A percentile compares a stretch with the other conserved stretches of the same genome.
Evolutionary conservation across 1,140 invertebrate species (phyloP).

Genomic region (Cyclargus thomasi): DNA sequence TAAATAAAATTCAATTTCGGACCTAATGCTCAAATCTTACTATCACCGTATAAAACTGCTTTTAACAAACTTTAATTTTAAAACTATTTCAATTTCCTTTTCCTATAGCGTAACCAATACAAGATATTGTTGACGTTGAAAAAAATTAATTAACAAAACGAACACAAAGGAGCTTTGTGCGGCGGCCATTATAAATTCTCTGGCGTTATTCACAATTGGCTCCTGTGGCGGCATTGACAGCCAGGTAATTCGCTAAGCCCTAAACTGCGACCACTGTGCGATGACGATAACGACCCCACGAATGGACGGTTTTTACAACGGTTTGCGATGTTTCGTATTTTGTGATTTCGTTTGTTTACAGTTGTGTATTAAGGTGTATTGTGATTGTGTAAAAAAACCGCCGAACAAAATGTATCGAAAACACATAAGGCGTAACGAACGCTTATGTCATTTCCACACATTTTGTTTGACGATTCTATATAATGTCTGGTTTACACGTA

Average conservation of each 20-base stretch:
- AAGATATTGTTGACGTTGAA: neutral
- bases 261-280: constrained; percentile 51
- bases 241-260: constrained; percentile 58
- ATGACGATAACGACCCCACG: constrained; percentile 42
- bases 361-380: neutral
- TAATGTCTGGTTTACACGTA: no score
- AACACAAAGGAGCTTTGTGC: constrained; percentile 21
- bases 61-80: no score
- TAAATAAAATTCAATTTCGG: no score
- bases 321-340: neutral
- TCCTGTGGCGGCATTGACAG: constrained; percentile 41
- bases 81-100: no score
- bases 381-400: no score
- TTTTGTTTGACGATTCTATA: no score
- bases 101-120: neutral
- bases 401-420: no score
- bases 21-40: no score
- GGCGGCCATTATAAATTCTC: constrained; percentile 48
- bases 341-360: constrained; percentile 1
- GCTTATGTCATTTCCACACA: no score
- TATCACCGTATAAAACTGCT: no score
- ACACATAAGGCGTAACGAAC: no score
- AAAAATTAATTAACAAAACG: constrained; percentile 18
- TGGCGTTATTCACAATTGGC: constrained; percentile 60
- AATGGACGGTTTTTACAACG: constrained; percentile 10